Percentiles rank a stretch among this genome's conserved stretches.
Evolutionary conservation across 2,888 invertebrate species (phyloP).

Genomic region (Dusona sp.): DNA sequence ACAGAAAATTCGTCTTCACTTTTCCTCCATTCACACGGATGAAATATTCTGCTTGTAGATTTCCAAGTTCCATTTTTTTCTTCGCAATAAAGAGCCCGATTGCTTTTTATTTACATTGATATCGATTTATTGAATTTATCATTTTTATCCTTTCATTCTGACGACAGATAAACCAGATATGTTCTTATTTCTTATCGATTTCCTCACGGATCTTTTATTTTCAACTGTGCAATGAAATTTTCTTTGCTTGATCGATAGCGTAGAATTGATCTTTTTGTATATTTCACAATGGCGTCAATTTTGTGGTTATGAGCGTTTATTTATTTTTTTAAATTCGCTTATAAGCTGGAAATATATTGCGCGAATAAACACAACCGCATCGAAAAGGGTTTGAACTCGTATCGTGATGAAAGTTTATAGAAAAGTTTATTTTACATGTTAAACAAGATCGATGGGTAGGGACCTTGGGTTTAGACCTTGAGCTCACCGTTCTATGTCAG

Average conservation of each 20-base stretch:
- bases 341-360: background rate
- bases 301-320: background rate
- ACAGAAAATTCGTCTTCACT: background rate
- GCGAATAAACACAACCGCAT: background rate
- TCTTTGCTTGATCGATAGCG: background rate
- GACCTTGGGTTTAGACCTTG: slow-evolving; percentile 44
- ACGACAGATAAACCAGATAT: slow-evolving; percentile 45
- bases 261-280: background rate
- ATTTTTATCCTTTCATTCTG: slow-evolving; percentile 30
- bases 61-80: background rate
- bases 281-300: background rate
- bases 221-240: background rate
- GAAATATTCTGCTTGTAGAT: background rate
- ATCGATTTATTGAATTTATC: background rate
- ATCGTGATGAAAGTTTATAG: slow-evolving; percentile 21
- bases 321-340: background rate
- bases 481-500: slow-evolving; percentile 21
- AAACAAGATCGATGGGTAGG: slow-evolving; percentile 46
- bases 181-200: slow-evolving; percentile 1
- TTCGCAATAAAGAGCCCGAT: background rate
- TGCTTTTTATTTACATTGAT: background rate
- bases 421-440: slow-evolving; percentile 17
- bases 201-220: background rate
- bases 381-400: slow-evolving; percentile 14
- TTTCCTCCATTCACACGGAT: background rate